Base-by-base conservation (phyloP, 2,888 invertebrate genomes). In the Drosophila affinis region DNA sequence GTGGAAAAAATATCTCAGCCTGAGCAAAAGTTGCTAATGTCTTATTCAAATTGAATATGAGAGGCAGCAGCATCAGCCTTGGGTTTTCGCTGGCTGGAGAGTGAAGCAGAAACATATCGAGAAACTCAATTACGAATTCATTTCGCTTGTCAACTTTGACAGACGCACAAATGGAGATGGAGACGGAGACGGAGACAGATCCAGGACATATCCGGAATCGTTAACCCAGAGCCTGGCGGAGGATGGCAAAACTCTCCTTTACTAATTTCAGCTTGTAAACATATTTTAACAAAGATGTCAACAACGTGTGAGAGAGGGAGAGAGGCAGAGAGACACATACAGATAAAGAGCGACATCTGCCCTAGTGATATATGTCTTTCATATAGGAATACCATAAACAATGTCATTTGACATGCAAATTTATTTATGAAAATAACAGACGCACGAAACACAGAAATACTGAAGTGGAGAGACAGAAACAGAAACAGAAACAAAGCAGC, bases 401-500 rank as follows among this genome's bases (percentile, higher is more conserved):
- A 86, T 89, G 88, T 89, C 86, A 86, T 89, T 86, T 89, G 78
- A 80, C 89, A 86, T 89, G 85, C 85, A 86, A 86, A 86, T 86
- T 86, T 86, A 89, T 86, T 86, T 86, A 86, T 86, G 85, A 86
- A 85, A 86, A 89, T 86, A 86, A 78, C 86, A 84, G 70, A 72
- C 68, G 71, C 53, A 62, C 24, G 49, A 52, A 75, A 65, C 58
- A 49, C 18, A 39, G 27, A 60, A 63, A 67, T 48, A 58, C 46
- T 32, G 9, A 44, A 17, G 10, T 24, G 32, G 51, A 34, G n/a
- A 27, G 17, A 57, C 53, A 3, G 21, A 21, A 21, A 21, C 21
- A 21, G 21, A 21, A 21, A 21, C 21, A 73, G 53, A 52, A 60
- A 62, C 62, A 75, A 64, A 71, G 32, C 39, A 18, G 51, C 14